Evolutionary conservation across 1,140 invertebrate genomes (phyloP), one percentile per base, ranked within the genome.

Genomic region (Drosophila jambulina): DNA sequence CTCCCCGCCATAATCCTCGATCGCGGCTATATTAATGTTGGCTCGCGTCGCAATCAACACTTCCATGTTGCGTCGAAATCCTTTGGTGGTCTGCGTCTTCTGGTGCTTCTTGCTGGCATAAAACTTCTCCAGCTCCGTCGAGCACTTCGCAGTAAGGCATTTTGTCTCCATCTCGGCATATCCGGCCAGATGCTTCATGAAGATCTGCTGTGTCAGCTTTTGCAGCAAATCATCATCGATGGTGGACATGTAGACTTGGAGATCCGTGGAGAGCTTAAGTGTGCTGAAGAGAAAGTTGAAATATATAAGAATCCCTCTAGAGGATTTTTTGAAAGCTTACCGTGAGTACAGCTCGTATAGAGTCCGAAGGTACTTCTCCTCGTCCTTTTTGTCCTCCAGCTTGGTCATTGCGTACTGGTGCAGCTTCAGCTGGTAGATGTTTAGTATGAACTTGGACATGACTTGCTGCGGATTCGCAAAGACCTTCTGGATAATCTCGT

Each of bases 391-490:
- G 92, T 96, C 96, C 69, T 98, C 96, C 67, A 99, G 94, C 88
- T 96, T 96, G 15, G 95, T 96, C 56, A 96, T 95, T 43, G 98
- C 96, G 91, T 97, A 96, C 84, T 97, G 96, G 94, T 98, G 96
- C 40, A 99, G 94, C 93, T 98, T 98, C 7, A 97, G 94, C 84
- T 99, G 97, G 93, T 98, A 99, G 65, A 99, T 98, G 90, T 99
- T 99, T 3, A 99, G 94, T 34, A 99, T 97, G 94, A 99, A 99
- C 94, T 99, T 99, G 40, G 97, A 96, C 98, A 99, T 99, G 1
- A 99, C 98, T 95, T 98, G 97, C 76, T 99, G 97, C 0, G 98
- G 98, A 94, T 98, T 99, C n/a, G 95, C 96, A 91, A 99, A 99
- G 1, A 99, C 98, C 93, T 97, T 95, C 91, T 96, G 96, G 70